Evolutionary conservation across 2,888 invertebrate species (phyloP), one percentile per base, ranked within the genome.

Genomic region (Metopia argyrocephala): DNA sequence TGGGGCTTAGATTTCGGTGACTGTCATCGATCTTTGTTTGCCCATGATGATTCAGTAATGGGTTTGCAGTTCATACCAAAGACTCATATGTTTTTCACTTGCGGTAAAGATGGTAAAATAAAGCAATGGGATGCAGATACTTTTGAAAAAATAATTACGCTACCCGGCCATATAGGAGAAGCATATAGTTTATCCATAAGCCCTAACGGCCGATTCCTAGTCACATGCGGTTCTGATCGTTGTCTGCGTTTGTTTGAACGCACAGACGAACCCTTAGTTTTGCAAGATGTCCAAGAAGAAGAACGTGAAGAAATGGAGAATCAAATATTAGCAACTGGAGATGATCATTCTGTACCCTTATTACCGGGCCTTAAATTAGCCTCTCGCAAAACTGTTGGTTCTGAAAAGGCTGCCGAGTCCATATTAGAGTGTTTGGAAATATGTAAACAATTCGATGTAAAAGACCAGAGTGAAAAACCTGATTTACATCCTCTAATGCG

Each of bases 1-100:
- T 99, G 99, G 99, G 99, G 99, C 45, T 93, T 99, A 91, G 98
- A 99, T 91, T 99, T 98, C 89, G 99, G 99, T n/a, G 98, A 99
- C 90, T 98, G 98, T 85, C 98, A 98, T 91, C 94, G 94, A 86
- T 98, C 98, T 0, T 93, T 99, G 84, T 97, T 98, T 90, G 98
- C 98, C 0, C 99, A 99, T 90, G 97, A 98, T 86, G 98, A 98
- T 90, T 96, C 98, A 0, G 94, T 99, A 9, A 97, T 97, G 78
- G 94, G 95, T 38, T 89, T 99, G 38, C 94, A 95, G 86, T 99
- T 99, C 88, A 94, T 98, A 21, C 96, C 97, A 0, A 94, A 93
- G 84, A 98, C 97, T 3, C 98, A 98, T 90, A 94, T 97, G 89
- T 95, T 99, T 88, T 98, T 99, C 89, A 96, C 97, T 0, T 94